These are phyloP conservation scores for Ditylenchus weischeri DNA, from an alignment of 2,888 invertebrate genomes.

Conservation along the genomic window DNA sequence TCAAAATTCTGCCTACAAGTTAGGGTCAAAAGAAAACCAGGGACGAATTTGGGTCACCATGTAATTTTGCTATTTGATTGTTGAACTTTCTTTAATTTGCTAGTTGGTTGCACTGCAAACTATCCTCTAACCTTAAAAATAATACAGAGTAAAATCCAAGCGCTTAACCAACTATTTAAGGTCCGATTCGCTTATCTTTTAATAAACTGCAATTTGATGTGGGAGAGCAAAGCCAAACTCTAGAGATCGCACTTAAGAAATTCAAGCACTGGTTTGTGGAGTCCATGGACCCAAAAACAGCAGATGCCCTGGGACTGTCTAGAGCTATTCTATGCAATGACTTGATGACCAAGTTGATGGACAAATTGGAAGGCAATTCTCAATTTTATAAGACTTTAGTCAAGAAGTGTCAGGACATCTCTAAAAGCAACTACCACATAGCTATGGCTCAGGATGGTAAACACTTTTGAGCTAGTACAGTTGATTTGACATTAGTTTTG, in stretches of 20 bases:
- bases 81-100: too few relatives aligned
- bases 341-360: constrained; percentile 80
- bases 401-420: constrained; percentile 40
- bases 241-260: constrained; percentile 95
- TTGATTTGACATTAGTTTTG: constrained; percentile 15
- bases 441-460: constrained; percentile 42
- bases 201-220: constrained; percentile 97
- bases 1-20: too few relatives aligned
- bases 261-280: constrained; percentile 79
- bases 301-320: constrained; percentile 88
- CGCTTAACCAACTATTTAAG: constrained; percentile 21
- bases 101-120: too few relatives aligned
- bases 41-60: too few relatives aligned
- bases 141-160: neutral
- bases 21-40: too few relatives aligned
- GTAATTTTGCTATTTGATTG: too few relatives aligned
- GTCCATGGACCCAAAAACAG: constrained; percentile 78
- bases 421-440: constrained; percentile 39
- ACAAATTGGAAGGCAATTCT: constrained; percentile 85
- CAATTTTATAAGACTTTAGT: constrained; percentile 80
- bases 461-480: neutral
- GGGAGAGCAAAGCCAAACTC: constrained; percentile 77
- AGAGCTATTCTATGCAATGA: constrained; percentile 96
- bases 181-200: constrained; percentile 85
- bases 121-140: constrained; percentile 18